phyloP scores from a whole-genome alignment of 1,140 invertebrate species.

The Drosophila pachea region DNA sequence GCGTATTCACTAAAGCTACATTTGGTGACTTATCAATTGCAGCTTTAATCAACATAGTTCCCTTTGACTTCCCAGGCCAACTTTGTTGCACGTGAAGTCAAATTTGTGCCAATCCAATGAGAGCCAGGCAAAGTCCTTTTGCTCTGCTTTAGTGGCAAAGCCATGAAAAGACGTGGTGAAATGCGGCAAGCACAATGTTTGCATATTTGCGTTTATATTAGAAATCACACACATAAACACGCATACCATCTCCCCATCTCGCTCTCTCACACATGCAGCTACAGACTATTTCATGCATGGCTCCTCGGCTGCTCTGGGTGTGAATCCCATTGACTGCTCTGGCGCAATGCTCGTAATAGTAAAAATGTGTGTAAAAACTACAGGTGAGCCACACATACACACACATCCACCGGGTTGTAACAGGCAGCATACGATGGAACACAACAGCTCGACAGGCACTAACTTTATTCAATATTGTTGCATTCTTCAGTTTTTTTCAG shows the following conservation, averaged over 20 bases:
- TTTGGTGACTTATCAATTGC: background rate
- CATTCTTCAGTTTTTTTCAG: conserved; percentile 54
- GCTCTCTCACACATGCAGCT: conserved; percentile 7
- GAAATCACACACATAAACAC: conserved; percentile 35
- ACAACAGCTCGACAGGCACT: conserved; percentile 69
- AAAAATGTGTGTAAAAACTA: conserved; percentile 26
- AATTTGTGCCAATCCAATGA: background rate
- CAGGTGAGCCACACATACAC: too few relatives aligned
- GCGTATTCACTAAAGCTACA: background rate
- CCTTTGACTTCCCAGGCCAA: too few relatives aligned
- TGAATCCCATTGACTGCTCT: conserved; percentile 50
- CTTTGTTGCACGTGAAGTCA: background rate
- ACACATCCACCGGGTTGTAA: too few relatives aligned
- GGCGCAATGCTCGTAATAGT: conserved; percentile 22
- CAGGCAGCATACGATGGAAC: conserved; percentile 50
- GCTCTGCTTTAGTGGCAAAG: conserved; percentile 26
- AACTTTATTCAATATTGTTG: conserved; percentile 75
- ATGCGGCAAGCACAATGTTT: conserved; percentile 49
- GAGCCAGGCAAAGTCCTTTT: background rate
- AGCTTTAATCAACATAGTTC: background rate
- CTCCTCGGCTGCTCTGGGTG: conserved; percentile 38
- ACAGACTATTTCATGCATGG: conserved; percentile 42
- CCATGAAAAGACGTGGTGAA: conserved; percentile 44
- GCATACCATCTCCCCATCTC: conserved; percentile 2
- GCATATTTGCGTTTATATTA: conserved; percentile 59